A percentile compares a stretch with the other conserved stretches of the same genome.
These are phyloP conservation scores for Glaucopsyche alexis DNA, from an alignment of 2,888 invertebrate species.

Conservation along the genomic window DNA sequence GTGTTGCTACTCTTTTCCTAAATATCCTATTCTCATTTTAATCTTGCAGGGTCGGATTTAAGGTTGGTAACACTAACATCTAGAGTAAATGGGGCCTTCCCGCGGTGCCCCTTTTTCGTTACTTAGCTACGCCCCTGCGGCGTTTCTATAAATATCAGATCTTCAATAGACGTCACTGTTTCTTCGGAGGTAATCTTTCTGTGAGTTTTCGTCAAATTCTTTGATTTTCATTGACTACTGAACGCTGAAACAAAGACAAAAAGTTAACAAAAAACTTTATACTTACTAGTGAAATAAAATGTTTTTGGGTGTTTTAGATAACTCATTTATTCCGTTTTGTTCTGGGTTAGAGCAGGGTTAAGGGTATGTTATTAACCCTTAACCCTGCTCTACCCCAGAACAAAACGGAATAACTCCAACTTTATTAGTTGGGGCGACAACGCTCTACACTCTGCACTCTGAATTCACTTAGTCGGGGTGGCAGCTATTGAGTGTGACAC, in stretches of 20 bases:
- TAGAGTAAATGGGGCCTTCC: neutral
- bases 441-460: too few relatives aligned
- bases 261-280: neutral
- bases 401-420: too few relatives aligned
- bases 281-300: neutral
- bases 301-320: neutral
- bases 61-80: conserved; percentile 12
- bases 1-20: conserved; percentile 39
- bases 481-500: too few relatives aligned
- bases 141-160: conserved; percentile 31
- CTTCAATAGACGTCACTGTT: conserved; percentile 34
- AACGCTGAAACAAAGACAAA: conserved; percentile 48
- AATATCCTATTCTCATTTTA: conserved; percentile 75
- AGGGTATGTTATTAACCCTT: too few relatives aligned
- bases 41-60: conserved; percentile 45
- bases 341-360: too few relatives aligned
- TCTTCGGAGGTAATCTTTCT: conserved; percentile 33
- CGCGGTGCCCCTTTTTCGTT: neutral
- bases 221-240: conserved; percentile 31
- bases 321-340: too few relatives aligned
- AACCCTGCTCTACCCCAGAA: too few relatives aligned
- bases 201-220: conserved; percentile 4
- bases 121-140: conserved; percentile 19
- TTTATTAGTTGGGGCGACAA: too few relatives aligned
- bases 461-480: too few relatives aligned